Base-by-base conservation (phyloP, 2,113 vertebrate genomes). In the Chunga burmeisteri region DNA sequence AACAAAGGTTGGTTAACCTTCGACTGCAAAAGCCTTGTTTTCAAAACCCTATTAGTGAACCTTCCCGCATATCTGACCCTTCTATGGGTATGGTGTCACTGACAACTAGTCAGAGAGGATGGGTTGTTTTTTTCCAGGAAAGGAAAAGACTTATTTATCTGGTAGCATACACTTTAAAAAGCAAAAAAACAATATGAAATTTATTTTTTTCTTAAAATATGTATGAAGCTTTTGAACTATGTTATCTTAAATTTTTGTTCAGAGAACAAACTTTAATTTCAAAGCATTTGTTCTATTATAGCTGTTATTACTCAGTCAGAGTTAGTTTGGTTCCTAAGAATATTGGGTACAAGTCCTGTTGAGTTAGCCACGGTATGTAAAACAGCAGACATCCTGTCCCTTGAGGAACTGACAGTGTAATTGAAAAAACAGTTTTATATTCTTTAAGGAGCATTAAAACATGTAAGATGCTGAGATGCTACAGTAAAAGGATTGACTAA, bases 1-100 rank as follows among this genome's bases (percentile, higher is more conserved):
- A 99, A 99, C 98, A 99, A 99, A 99, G 99, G 99, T 99, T 96
- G 47, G 98, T 96, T 75, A 53, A 70, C 58, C 16, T 47, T 2
- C 14, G 46, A 18, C 30, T 55, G 72, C 29, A 67, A 42, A 78
- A 88, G 14, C 38, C 11, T 85, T 50, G 22, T 70, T 86, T 94
- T 42, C 65, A 23, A 74, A 86, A 30, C 20, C 32, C 12, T 50
- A 1, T n/a, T 82, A 34, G 56, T 66, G 58, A 38, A 21, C 10
- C 44, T 68, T 79, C 49, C 44, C 72, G 19, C 25, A 36, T 6
- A 29, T 52, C 52, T 80, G 52, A 82, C 30, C 29, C 9, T 58
- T 29, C 56, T 49, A 4, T 25, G 78, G 36, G 70, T n/a, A n/a
- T 0, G 10, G 38, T 42, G 38, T 20, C 1, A 23, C 11, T 44